A percentile compares a stretch with the other conserved stretches of the same genome.
phyloP scores from a whole-genome alignment of 2,797 vertebrate species.

The Clamator glandarius region DNA sequence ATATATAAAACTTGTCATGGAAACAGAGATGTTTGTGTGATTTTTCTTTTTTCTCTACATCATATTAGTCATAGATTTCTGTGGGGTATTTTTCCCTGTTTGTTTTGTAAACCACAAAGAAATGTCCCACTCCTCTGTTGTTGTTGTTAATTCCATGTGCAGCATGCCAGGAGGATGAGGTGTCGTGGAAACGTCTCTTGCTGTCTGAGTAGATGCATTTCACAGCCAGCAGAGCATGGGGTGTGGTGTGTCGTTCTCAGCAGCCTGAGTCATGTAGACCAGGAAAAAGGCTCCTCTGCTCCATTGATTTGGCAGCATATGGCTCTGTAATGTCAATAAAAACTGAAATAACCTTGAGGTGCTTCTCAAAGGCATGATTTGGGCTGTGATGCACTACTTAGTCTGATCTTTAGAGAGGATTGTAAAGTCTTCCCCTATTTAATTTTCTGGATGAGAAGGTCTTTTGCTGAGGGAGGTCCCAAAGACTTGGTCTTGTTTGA shows the following conservation, averaged over 20 bases:
- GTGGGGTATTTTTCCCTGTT: background rate
- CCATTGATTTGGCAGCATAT: background rate
- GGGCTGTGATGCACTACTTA: background rate
- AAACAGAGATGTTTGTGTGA: background rate
- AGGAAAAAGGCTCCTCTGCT: background rate
- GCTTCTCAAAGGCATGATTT: background rate
- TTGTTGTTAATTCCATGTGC: background rate
- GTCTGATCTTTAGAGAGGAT: background rate
- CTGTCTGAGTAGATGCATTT: background rate
- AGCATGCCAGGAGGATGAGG: conserved; percentile 8
- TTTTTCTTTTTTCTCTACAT: background rate
- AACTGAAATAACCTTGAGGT: background rate
- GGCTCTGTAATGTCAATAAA: background rate
- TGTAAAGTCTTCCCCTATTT: background rate
- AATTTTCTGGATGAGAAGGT: background rate
- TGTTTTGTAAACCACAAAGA: conserved; percentile 26
- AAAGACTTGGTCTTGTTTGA: background rate
- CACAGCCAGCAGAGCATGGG: background rate
- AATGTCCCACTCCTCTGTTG: background rate
- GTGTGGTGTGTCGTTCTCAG: background rate
- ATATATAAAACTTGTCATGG: background rate
- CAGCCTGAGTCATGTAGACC: background rate
- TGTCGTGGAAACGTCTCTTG: background rate
- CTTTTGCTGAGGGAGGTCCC: background rate
- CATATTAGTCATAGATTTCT: background rate